Conservation (phyloP, 2,113 vertebrate genomes). For the Sylvia atricapilla region DNA sequence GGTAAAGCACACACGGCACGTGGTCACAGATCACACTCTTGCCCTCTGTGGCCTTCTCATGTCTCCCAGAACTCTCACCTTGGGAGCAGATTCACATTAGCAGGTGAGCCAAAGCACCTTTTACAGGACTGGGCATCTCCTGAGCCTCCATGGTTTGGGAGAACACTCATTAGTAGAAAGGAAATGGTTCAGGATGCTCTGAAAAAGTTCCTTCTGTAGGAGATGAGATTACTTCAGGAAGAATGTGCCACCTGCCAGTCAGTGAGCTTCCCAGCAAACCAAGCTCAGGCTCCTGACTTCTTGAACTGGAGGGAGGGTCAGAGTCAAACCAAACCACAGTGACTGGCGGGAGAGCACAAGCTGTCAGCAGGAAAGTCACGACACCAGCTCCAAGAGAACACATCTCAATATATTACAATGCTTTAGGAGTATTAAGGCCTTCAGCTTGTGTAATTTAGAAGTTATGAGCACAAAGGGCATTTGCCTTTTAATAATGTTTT, state of each 20-base stretch:
- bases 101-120: background rate
- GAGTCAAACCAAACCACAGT: background rate
- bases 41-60: background rate
- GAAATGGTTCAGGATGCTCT: background rate
- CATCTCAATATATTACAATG: background rate
- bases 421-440: background rate
- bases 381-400: background rate
- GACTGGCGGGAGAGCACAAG: background rate
- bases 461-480: slow-evolving; percentile 21
- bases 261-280: background rate
- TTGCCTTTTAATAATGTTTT: slow-evolving; percentile 54
- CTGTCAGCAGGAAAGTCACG: background rate
- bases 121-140: background rate
- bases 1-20: fast-evolving
- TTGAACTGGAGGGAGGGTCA: background rate
- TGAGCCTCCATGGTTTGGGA: background rate
- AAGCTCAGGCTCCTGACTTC: fast-evolving
- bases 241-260: background rate
- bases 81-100: background rate
- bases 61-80: background rate
- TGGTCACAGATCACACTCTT: background rate
- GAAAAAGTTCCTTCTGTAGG: background rate
- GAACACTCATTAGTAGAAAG: background rate
- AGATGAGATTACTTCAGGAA: background rate
- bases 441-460: background rate